Evolutionary conservation across 92 coral and sea anemone genomes (phyloP), one percentile per base, ranked within the genome.

Genomic region (Bergia sp.): DNA sequence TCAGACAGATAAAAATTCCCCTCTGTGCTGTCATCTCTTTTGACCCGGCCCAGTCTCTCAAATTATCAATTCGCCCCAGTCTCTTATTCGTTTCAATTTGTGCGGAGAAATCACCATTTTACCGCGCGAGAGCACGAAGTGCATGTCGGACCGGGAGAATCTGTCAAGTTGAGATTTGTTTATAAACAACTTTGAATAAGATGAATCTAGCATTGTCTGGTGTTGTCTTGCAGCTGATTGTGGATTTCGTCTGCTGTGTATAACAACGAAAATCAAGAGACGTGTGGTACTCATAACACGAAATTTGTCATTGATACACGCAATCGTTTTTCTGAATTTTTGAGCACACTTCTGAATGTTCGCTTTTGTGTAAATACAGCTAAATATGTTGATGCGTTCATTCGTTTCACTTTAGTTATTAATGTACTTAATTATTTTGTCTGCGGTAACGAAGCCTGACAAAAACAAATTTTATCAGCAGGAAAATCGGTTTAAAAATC

Each of bases 391-490:
- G 80, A 76, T 7, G 80, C 37, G 80, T 41, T 23, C 80, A 41
- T 21, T 21, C 36, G 50, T 42, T 76, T 76, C n/a, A 53, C 43
- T 16, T 76, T 76, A 41, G 53, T 44, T 41, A 76, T 76, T 76
- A 76, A 38, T 76, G 80, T 44, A 76, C 53, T 2, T 0, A 76
- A 76, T 41, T 76, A 44, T 76, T 76, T 39, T 76, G 80, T 76
- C 80, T 76, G 80, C 45, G 80, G 80, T 76, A 41, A 76, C 80
- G 50, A 76, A 16, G 80, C 80, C 43, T 44, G 41, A 41, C 80
- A 18, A 76, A 76, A 12, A 13, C 21, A 41, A 18, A 76, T 42
- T 76, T 76, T 41, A 76, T 76, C 80, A 76, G 41, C 80, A 76
- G 23, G 45, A 76, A 75, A 76, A 76, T 76, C 45, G 80, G 53